Conservation (phyloP, 2,113 vertebrate genomes). For the Lichenostomus cassidix region DNA sequence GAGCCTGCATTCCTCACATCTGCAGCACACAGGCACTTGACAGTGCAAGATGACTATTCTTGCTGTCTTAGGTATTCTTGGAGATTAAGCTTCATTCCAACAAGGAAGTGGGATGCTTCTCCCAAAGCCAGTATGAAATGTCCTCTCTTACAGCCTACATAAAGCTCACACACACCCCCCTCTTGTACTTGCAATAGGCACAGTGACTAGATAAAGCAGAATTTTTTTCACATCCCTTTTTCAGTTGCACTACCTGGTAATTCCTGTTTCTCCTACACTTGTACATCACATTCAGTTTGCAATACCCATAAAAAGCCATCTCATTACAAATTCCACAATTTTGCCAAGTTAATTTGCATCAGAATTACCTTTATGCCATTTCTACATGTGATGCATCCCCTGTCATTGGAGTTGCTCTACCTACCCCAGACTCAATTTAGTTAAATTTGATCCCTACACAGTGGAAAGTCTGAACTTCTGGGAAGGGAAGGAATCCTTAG, state of each 20-base stretch:
- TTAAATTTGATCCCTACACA: background rate
- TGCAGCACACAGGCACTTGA: background rate
- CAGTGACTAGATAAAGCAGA: background rate
- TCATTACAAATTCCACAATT: background rate
- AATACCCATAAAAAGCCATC: background rate
- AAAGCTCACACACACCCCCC: background rate
- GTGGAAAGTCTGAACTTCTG: background rate
- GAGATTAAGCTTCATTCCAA: background rate
- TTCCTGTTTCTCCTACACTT: background rate
- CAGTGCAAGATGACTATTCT: background rate
- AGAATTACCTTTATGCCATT: background rate
- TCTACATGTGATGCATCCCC: background rate
- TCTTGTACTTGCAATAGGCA: background rate
- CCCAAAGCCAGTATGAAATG: background rate
- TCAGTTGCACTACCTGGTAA: background rate
- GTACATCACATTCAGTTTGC: fast-evolving
- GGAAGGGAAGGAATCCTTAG: background rate
- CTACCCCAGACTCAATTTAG: background rate
- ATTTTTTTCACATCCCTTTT: background rate
- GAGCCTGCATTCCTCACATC: background rate
- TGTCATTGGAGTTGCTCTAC: background rate
- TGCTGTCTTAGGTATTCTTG: background rate
- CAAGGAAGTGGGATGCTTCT: background rate
- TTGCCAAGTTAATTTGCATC: background rate
- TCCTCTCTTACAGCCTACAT: fast-evolving